Evolutionary conservation across 1,140 invertebrate species (phyloP), one percentile per base, ranked within the genome.

Genomic region (Samia ricini): DNA sequence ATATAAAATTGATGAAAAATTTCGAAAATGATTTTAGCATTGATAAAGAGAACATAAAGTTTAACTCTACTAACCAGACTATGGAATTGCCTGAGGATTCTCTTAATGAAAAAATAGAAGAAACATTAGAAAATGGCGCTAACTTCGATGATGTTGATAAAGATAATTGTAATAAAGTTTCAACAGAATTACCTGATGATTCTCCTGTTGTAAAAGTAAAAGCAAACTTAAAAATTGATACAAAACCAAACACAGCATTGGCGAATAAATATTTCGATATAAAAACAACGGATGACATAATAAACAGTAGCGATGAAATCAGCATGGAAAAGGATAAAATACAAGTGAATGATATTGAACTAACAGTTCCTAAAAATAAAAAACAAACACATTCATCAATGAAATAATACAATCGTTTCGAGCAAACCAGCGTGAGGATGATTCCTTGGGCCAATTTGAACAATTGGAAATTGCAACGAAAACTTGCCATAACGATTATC

Each of bases 401-500:
- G 54, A 59, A 54, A 62, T 59, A 21, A 66, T 57, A 10, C 20
- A 48, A 52, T 66, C 59, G 33, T 49, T 63, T 2, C 78, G 79
- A 62, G 58, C 67, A 22, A 65, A 66, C 20, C 62, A 63, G 4
- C 69, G 69, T 57, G n/a, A 3, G n/a, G 74, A 85, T 55, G 72
- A 60, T 52, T 89, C 86, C 0, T 64, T 89, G n/a, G 61, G 65
- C 3, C 76, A 85, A 50, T 89, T 89, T 68, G 85, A 88, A 71
- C 71, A 77, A 20, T 49, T 88, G 10, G 84, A 87, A 70, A 62
- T 66, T n/a, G 83, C 71, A 26, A 36, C 78, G 12, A 77, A 72
- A 15, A 55, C 59, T 7, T 63, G 52, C 1, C 8, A 42, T 56
- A 26, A 72, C 24, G 62, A 64, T 15, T 56, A 64, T 20, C 19